These are phyloP conservation scores for Oophaga sylvatica DNA, from an alignment of 2,797 vertebrate species.

Conservation along the genomic window DNA sequence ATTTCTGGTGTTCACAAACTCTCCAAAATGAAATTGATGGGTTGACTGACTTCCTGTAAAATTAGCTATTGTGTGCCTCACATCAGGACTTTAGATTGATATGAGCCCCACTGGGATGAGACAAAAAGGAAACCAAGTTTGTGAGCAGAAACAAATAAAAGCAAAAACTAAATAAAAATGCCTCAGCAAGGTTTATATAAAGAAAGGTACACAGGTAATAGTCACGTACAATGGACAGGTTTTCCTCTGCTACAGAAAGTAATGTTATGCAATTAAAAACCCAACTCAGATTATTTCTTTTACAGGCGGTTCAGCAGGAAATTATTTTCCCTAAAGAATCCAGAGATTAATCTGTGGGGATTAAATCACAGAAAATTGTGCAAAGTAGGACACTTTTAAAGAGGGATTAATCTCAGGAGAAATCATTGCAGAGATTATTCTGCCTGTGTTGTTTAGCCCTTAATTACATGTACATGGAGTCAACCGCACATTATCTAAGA, in stretches of 20 bases:
- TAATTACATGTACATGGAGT: not conserved
- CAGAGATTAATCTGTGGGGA: conserved; percentile 9
- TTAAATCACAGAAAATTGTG: conserved; percentile 18
- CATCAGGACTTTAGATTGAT: too few relatives aligned
- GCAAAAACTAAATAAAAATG: too few relatives aligned
- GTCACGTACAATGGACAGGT: not conserved
- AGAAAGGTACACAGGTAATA: not conserved
- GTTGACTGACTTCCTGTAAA: too few relatives aligned
- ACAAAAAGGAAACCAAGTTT: too few relatives aligned
- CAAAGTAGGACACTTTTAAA: not conserved
- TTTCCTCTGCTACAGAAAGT: not conserved
- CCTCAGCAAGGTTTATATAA: not conserved
- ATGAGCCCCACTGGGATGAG: too few relatives aligned
- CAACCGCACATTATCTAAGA: not conserved
- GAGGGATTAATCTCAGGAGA: conserved; percentile 12
- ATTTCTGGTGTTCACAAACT: not conserved
- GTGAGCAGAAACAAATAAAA: too few relatives aligned
- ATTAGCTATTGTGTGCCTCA: too few relatives aligned
- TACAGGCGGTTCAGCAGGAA: not conserved
- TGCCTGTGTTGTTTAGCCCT: conserved; percentile 6
- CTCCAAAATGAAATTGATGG: not conserved
- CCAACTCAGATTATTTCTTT: not conserved
- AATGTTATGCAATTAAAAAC: not conserved
- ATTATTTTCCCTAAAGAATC: conserved; percentile 13
- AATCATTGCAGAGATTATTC: conserved; percentile 6